Evolutionary conservation across 2,888 invertebrate genomes (phyloP).

Genomic region (Notocelia uddmanniana): DNA sequence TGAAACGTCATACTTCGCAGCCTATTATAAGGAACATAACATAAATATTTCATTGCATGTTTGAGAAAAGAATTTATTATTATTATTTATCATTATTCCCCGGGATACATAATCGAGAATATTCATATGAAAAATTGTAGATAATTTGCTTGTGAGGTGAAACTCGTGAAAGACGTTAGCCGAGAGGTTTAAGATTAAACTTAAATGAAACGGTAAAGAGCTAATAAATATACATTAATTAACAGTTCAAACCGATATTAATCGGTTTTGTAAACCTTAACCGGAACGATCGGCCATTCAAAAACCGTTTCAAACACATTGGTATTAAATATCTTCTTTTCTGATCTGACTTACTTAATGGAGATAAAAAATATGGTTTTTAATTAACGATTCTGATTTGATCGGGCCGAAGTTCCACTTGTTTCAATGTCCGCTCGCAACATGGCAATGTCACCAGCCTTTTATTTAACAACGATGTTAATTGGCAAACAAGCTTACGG

Average conservation of each 20-base stretch:
- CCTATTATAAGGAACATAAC: no score
- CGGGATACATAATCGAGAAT: no score
- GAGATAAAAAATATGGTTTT: background rate
- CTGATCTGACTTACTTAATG: background rate
- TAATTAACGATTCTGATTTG: background rate
- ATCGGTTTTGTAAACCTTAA: background rate
- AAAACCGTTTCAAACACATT: background rate
- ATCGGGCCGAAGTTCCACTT: background rate
- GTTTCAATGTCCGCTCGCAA: background rate
- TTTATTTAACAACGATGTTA: no score
- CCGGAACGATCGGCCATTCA: background rate
- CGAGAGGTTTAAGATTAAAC: no score
- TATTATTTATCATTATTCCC: no score
- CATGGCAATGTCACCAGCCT: background rate
- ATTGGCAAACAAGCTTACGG: no score
- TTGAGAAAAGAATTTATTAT: no score
- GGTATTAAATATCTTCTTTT: background rate
- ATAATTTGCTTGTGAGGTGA: no score
- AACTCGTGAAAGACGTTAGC: no score
- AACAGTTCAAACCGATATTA: conserved; percentile 7
- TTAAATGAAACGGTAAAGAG: background rate
- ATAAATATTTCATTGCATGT: no score
- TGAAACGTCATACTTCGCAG: no score
- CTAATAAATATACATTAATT: background rate
- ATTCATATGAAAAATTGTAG: no score